Percentiles rank a stretch among this genome's conserved stretches.
phyloP scores from a whole-genome alignment of 2,113 vertebrate species.

The Gymnorhina tibicen region DNA sequence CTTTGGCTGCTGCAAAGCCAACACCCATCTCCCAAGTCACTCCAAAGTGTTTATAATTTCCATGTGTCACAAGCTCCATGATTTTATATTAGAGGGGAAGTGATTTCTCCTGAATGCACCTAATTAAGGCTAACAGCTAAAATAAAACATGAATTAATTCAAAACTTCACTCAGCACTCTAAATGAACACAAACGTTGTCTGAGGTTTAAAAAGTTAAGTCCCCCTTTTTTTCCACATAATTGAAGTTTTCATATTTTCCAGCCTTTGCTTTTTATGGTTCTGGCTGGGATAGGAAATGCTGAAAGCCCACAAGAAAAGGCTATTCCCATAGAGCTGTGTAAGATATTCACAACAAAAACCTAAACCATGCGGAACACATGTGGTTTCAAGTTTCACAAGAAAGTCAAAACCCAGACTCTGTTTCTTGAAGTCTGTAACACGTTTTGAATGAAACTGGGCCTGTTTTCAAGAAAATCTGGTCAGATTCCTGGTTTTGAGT shows the following conservation, averaged over 20 bases:
- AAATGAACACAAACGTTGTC: slow-evolving; percentile 30
- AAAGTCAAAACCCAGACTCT: slow-evolving; percentile 41
- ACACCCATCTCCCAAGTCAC: slow-evolving; percentile 46
- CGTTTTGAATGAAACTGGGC: slow-evolving; percentile 31
- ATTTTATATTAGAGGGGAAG: slow-evolving; percentile 37
- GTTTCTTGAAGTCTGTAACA: slow-evolving; percentile 46
- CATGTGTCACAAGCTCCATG: background rate
- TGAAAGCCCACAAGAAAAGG: slow-evolving; percentile 54
- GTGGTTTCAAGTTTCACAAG: slow-evolving; percentile 55
- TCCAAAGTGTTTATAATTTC: slow-evolving; percentile 65
- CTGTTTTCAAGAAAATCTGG: slow-evolving; percentile 14
- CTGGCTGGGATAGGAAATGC: slow-evolving; percentile 50
- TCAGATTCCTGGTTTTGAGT: background rate
- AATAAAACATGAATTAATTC: slow-evolving; percentile 49
- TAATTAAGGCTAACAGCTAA: slow-evolving; percentile 54
- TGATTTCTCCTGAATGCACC: slow-evolving; percentile 34
- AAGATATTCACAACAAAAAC: slow-evolving; percentile 52
- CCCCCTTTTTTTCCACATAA: slow-evolving; percentile 20
- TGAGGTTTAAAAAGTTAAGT: slow-evolving; percentile 49
- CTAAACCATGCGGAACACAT: slow-evolving; percentile 38
- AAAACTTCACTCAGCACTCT: background rate
- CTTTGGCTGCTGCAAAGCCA: slow-evolving; percentile 37
- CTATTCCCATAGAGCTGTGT: slow-evolving; percentile 43
- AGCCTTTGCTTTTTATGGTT: slow-evolving; percentile 49
- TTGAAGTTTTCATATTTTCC: slow-evolving; percentile 56